These are phyloP conservation scores for Pristionchus pacificus DNA, from an alignment of 1,140 invertebrate species.

Conservation along the genomic window DNA sequence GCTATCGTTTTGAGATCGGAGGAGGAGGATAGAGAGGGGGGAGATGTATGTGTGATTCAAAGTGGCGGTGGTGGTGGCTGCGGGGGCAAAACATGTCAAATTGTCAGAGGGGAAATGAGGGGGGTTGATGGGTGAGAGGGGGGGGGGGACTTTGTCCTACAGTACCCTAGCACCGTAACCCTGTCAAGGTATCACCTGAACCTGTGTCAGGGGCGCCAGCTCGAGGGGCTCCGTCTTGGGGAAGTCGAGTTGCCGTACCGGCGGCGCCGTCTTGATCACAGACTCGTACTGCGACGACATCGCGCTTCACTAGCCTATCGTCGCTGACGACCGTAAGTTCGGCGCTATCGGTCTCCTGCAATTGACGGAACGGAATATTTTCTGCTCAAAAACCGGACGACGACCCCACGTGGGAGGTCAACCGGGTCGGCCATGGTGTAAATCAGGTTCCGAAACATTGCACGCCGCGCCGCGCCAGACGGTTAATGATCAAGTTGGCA, in stretches of 20 bases:
- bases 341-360: neutral
- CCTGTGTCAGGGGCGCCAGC: conserved; percentile 43
- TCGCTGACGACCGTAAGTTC: neutral
- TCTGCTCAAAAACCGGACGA: neutral
- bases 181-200: conserved; percentile 20
- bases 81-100: too few species aligned
- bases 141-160: too few species aligned
- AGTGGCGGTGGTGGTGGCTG: too few species aligned
- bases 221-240: conserved; percentile 54
- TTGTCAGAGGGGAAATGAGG: too few species aligned
- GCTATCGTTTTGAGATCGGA: too few species aligned
- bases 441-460: neutral
- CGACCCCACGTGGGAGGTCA: neutral
- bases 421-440: neutral
- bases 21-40: too few species aligned
- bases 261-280: conserved; percentile 55
- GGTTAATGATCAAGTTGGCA: too few species aligned
- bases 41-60: too few species aligned
- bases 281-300: neutral
- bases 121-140: too few species aligned
- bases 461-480: neutral
- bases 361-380: neutral
- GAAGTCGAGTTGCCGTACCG: conserved; percentile 43
- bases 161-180: too few species aligned
- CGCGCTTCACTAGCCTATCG: too few species aligned